phyloP scores from a whole-genome alignment of 2,113 vertebrate species.

The Eidolon helvum region DNA sequence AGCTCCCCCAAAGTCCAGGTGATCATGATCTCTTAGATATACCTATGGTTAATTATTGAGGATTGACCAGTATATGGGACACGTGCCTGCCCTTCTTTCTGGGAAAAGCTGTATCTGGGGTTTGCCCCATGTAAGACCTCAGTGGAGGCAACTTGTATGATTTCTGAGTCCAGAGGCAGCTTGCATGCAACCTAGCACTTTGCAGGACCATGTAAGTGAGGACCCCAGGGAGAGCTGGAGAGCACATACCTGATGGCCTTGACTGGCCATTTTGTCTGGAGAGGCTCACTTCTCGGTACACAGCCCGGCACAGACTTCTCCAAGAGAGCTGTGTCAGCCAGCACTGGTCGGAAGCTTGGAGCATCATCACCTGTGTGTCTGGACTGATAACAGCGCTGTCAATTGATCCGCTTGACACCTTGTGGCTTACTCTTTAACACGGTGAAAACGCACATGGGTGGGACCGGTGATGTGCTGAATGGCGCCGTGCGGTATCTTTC shows the following conservation, averaged over 20 bases:
- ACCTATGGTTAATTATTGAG: conserved; percentile 52
- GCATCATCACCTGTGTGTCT: conserved; percentile 52
- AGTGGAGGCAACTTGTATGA: too few species aligned
- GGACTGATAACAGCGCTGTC: conserved; percentile 68
- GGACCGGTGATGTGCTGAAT: background rate
- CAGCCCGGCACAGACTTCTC: background rate
- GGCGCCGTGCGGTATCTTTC: background rate
- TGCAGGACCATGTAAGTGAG: too few species aligned
- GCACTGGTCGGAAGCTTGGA: conserved; percentile 26
- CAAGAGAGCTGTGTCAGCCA: background rate
- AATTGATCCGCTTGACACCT: conserved; percentile 68
- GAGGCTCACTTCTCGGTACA: background rate
- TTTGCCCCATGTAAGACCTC: conserved; percentile 31
- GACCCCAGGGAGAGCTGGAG: rapidly evolving
- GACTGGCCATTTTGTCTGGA: conserved; percentile 29
- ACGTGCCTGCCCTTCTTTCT: background rate
- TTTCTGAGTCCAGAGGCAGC: too few species aligned
- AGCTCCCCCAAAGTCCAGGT: background rate
- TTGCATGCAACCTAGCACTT: too few species aligned
- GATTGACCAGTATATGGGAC: background rate
- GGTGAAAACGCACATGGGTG: background rate
- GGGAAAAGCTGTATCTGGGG: conserved; percentile 10
- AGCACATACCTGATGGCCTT: background rate
- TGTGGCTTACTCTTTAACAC: conserved; percentile 49
- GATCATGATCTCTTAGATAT: conserved; percentile 53